phyloP scores from a whole-genome alignment of 2,888 invertebrate species.

The Troilus luridus region DNA sequence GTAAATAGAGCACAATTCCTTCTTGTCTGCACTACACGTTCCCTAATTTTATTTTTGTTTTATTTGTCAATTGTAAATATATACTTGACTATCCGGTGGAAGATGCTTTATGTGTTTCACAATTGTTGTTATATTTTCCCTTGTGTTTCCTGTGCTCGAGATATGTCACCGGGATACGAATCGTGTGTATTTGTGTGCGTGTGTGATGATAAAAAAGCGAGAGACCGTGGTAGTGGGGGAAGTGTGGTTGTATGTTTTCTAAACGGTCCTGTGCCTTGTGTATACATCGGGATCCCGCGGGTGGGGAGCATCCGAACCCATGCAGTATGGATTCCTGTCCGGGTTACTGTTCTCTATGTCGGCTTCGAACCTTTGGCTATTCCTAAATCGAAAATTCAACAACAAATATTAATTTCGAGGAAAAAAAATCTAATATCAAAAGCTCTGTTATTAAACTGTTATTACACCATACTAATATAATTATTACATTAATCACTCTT shows the following conservation, averaged over 20 bases:
- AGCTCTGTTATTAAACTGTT: background rate
- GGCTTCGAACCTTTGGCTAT: background rate
- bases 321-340: conserved; percentile 4
- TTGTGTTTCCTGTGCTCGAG: background rate
- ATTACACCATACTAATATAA: too few species aligned
- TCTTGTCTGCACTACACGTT: conserved; percentile 54
- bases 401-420: background rate
- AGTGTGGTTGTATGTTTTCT: conserved; percentile 62
- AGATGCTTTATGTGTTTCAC: conserved; percentile 58
- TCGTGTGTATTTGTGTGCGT: background rate
- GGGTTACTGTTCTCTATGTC: background rate
- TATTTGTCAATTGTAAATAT: conserved; percentile 35
- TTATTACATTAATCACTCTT: too few species aligned
- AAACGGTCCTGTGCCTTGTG: conserved; percentile 62
- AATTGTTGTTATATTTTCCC: conserved; percentile 50
- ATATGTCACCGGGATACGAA: background rate
- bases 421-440: background rate
- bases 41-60: conserved; percentile 30
- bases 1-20: conserved; percentile 57
- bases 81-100: conserved; percentile 46
- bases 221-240: background rate
- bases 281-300: conserved; percentile 59
- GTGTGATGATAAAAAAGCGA: conserved; percentile 7
- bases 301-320: background rate
- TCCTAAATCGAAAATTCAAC: background rate